Conservation (phyloP, 2,888 invertebrate species). For the Platerodrilus igneus region DNA sequence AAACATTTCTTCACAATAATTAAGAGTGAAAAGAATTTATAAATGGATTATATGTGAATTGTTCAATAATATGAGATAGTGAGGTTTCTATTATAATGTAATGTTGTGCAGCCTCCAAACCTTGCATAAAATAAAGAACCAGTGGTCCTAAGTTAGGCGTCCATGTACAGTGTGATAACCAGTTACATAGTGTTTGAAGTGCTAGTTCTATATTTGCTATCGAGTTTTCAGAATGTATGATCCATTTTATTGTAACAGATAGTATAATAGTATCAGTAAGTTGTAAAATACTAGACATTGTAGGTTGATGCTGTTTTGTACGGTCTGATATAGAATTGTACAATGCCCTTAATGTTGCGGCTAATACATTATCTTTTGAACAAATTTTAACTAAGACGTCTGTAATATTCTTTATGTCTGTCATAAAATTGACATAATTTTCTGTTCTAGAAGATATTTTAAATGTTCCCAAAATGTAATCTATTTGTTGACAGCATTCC, state of each 20-base stretch:
- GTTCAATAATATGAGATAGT: too few relatives aligned
- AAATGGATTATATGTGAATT: too few relatives aligned
- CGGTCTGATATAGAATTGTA: constrained; percentile 59
- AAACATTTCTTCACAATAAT: too few relatives aligned
- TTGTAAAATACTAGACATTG: constrained; percentile 57
- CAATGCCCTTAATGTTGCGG: constrained; percentile 55
- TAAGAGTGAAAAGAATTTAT: too few relatives aligned
- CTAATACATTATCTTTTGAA: constrained; percentile 50
- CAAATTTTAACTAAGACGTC: constrained; percentile 41
- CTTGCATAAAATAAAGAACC: constrained; percentile 63
- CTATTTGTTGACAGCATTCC: too few relatives aligned
- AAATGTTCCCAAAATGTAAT: constrained; percentile 51
- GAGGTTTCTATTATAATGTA: constrained; percentile 47
- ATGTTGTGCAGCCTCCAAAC: constrained; percentile 51
- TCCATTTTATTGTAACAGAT: constrained; percentile 48
- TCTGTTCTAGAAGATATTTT: constrained; percentile 36
- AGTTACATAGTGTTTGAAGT: constrained; percentile 61
- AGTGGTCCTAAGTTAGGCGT: constrained; percentile 62
- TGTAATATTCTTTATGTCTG: constrained; percentile 40
- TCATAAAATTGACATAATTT: constrained; percentile 40
- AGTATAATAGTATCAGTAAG: constrained; percentile 48
- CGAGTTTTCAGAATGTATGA: constrained; percentile 41
- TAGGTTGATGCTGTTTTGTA: constrained; percentile 55
- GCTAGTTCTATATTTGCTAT: constrained; percentile 58
- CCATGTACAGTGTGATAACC: constrained; percentile 61